phyloP scores from a whole-genome alignment of 2,113 vertebrate species.

The Hippoglossus stenolepis region DNA sequence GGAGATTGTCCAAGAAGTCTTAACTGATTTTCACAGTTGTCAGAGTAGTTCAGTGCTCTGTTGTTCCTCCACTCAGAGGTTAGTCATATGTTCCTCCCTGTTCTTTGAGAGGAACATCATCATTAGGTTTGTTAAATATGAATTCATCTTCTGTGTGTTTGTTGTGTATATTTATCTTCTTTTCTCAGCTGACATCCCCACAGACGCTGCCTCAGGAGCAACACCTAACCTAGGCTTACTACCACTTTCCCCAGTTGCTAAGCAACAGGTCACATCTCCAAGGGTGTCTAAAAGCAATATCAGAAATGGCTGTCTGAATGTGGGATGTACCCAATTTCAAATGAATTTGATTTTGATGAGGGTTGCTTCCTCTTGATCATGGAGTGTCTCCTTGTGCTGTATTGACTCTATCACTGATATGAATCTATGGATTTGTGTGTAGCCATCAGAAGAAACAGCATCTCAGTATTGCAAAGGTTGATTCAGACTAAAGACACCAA shows the following conservation, averaged over 20 bases:
- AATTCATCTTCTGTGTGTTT: conserved; percentile 34
- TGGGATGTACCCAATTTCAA: conserved; percentile 60
- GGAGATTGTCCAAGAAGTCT: conserved; percentile 1
- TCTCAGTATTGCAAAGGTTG: background rate
- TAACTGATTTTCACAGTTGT: conserved; percentile 22
- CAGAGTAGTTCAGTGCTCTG: conserved; percentile 2
- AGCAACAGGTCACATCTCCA: conserved; percentile 71
- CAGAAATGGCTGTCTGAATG: conserved; percentile 52
- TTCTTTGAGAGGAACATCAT: conserved; percentile 9
- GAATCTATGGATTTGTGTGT: background rate
- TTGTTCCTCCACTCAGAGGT: background rate
- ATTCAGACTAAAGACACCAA: background rate
- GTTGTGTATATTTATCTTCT: conserved; percentile 54
- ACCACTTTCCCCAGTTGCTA: conserved; percentile 71
- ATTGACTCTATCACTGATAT: background rate
- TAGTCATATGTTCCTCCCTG: conserved; percentile 2
- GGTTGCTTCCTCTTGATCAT: conserved; percentile 31
- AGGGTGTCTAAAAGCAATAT: conserved; percentile 63
- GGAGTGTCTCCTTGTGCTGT: background rate
- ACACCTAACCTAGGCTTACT: conserved; percentile 66
- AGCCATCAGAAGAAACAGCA: background rate
- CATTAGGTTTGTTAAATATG: conserved; percentile 1
- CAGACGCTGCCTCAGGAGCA: conserved; percentile 35
- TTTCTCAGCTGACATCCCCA: conserved; percentile 41
- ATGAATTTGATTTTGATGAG: conserved; percentile 51